Percentiles rank a stretch among this genome's conserved stretches.
Evolutionary conservation across 53 echinoderm and acorn worm genomes (phyloP).

Genomic region (Patiria pectinifera): DNA sequence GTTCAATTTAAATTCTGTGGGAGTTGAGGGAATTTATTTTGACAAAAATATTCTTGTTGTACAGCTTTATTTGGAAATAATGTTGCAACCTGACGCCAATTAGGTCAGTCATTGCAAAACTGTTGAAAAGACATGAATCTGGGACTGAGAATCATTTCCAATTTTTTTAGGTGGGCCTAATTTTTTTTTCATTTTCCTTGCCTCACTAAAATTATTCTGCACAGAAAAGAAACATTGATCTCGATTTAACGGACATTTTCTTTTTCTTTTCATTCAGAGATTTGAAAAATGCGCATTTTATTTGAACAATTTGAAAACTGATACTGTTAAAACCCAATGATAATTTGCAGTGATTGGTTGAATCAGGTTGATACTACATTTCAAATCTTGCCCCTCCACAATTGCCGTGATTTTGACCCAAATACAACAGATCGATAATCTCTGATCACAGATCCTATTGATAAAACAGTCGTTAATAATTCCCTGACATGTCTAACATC

Average conservation of each 20-base stretch:
- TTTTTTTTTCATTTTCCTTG: too few relatives aligned
- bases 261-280: too few relatives aligned
- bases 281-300: too few relatives aligned
- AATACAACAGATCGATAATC: neutral
- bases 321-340: neutral
- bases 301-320: neutral
- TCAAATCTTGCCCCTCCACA: neutral
- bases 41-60: neutral
- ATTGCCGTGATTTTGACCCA: neutral
- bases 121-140: too few relatives aligned
- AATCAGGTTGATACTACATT: neutral
- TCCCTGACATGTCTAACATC: neutral
- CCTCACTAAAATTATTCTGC: too few relatives aligned
- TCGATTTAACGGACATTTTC: too few relatives aligned
- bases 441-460: constrained; percentile 3
- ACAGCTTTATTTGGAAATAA: neutral
- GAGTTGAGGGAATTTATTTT: neutral
- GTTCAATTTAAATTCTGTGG: too few relatives aligned
- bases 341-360: neutral
- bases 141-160: too few relatives aligned
- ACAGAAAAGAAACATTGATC: too few relatives aligned
- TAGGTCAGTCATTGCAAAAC: too few relatives aligned
- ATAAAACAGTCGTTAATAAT: constrained; percentile 20
- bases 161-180: too few relatives aligned
- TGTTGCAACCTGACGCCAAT: too few relatives aligned